Conservation (phyloP, 2,888 invertebrate species). For the Dynastes grantii region DNA sequence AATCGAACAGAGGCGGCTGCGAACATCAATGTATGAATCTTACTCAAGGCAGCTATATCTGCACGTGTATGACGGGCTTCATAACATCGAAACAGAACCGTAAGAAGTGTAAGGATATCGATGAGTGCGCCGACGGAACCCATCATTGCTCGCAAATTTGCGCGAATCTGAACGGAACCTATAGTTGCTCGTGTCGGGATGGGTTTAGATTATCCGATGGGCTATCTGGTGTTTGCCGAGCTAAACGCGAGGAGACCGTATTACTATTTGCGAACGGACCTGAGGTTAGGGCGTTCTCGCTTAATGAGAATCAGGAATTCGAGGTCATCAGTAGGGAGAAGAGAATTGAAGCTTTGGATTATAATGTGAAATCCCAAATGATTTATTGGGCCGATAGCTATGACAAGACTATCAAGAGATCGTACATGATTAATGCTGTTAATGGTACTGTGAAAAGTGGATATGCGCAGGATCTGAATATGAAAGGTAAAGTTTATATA, state of each 20-base stretch:
- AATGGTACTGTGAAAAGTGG: slow-evolving; percentile 86
- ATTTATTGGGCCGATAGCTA: slow-evolving; percentile 97
- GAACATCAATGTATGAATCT: slow-evolving; percentile 93
- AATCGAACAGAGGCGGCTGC: slow-evolving; percentile 83
- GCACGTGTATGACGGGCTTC: slow-evolving; percentile 90
- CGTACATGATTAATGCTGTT: slow-evolving; percentile 88
- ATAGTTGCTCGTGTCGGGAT: slow-evolving; percentile 88
- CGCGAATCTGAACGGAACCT: slow-evolving; percentile 91
- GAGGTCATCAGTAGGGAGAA: slow-evolving; percentile 89
- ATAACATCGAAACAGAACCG: slow-evolving; percentile 85
- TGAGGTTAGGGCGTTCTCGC: slow-evolving; percentile 85
- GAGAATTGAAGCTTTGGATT: slow-evolving; percentile 93
- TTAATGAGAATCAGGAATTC: slow-evolving; percentile 77
- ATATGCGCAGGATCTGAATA: slow-evolving; percentile 89
- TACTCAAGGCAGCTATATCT: slow-evolving; percentile 88
- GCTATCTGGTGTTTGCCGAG: slow-evolving; percentile 88
- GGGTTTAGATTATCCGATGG: slow-evolving; percentile 86
- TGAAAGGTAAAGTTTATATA: slow-evolving; percentile 73
- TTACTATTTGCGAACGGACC: slow-evolving; percentile 87
- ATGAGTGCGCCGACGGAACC: slow-evolving; percentile 88
- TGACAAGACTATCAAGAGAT: slow-evolving; percentile 91
- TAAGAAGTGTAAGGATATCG: slow-evolving; percentile 90
- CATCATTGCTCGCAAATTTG: slow-evolving; percentile 97
- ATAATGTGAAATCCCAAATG: slow-evolving; percentile 86
- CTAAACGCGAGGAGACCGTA: slow-evolving; percentile 77